Evolutionary conservation across 2,797 vertebrate genomes (phyloP), one percentile per base, ranked within the genome.

Genomic region (Amphiprion clarkii): DNA sequence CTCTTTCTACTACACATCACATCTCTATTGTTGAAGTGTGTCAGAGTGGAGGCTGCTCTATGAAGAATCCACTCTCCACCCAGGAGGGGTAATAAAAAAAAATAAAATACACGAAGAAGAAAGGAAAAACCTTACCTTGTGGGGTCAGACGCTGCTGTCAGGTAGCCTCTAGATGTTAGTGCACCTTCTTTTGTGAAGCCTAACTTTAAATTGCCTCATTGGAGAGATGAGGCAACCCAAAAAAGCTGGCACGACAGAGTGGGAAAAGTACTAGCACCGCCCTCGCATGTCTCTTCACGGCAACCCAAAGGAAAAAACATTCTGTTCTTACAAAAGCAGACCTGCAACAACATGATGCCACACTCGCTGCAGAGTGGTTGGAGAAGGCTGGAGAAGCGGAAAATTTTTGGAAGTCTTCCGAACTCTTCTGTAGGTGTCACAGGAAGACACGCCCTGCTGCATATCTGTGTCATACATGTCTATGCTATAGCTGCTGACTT

Each of bases 241-340:
- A 67, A 46, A 31, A 51, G 46, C 8, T 85, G 78, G 57, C 53
- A 62, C 58, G 57, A 71, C 27, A 44, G 58, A 67, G 54, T 66
- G 31, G 88, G 92, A 90, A 91, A 92, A 89, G 61, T 90, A 91
- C 89, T 76, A 71, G 90, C 79, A 36, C 87, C 81, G n/a, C 91
- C 90, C 81, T 71, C 48, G 3, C 3, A 7, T 33, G 23, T 76
- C 81, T 81, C 71, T 67, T 62, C 71, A 79, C 42, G 49, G 69
- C 57, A 74, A 40, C 57, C 58, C 0, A 1, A 14, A 14, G 19
- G 64, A 56, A 65, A 58, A 60, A 39, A 53, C 46, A 29, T 12
- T 46, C 36, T 57, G 63, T 58, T 6, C 48, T 31, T 9, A 31
- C 21, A 23, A 55, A 40, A 6, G n/a, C 51, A 68, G 56, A 55